Percentiles rank a stretch among this genome's conserved stretches.
Evolutionary conservation across 2,888 invertebrate genomes (phyloP).

Genomic region (Glaucopsyche alexis): DNA sequence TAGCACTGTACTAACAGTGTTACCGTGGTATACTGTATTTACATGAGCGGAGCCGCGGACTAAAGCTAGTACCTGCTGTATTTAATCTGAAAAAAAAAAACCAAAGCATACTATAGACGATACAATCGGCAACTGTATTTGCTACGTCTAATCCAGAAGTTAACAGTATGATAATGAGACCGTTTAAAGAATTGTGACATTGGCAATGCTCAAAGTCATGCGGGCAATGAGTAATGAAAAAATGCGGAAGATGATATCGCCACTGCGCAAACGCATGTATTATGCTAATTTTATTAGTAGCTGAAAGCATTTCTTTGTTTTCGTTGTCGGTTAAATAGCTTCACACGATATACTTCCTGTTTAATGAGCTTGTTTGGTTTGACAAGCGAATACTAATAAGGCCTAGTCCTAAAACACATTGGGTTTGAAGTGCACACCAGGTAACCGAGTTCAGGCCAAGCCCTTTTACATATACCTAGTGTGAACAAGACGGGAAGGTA

Average conservation of each 20-base stretch:
- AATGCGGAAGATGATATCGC: constrained; percentile 56
- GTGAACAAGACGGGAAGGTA: no score
- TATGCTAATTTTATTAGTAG: constrained; percentile 67
- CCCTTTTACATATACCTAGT: no score
- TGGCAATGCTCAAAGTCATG: constrained; percentile 47
- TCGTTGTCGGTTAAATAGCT: constrained; percentile 36
- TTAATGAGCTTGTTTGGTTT: neutral
- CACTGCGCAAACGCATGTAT: constrained; percentile 54
- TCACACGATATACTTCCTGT: constrained; percentile 13
- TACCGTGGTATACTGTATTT: no score
- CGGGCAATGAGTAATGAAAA: constrained; percentile 56
- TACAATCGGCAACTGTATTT: no score
- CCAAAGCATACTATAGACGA: no score
- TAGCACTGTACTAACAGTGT: no score
- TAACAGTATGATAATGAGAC: neutral
- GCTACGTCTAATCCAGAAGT: no score
- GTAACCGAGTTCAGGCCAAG: no score
- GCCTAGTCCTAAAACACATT: neutral
- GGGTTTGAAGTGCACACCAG: neutral
- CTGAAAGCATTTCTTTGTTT: constrained; percentile 75
- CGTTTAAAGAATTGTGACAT: constrained; percentile 36
- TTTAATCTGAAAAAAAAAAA: no score
- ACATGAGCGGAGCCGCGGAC: no score
- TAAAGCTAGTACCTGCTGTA: no score
- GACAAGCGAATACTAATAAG: neutral